Conservation (phyloP, 23 tunicate species). For the Pegea sp. region DNA sequence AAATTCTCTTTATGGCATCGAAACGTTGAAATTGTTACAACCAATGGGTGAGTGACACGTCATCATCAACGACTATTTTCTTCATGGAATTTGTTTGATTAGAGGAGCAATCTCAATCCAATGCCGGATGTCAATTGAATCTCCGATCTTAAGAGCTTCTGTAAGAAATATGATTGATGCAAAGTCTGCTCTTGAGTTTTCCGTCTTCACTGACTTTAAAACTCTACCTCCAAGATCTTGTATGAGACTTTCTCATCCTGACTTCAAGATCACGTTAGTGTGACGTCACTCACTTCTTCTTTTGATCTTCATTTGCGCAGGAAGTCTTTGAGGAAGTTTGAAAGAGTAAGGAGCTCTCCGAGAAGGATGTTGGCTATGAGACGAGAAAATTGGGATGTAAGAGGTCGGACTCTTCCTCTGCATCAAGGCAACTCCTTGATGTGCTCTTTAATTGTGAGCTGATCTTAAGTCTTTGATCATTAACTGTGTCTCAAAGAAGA, state of each 20-base stretch:
- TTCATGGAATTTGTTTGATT: background rate
- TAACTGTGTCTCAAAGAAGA: too few relatives aligned
- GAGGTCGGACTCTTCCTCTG: constrained; percentile 57
- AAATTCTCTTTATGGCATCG: constrained; percentile 76
- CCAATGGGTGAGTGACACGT: constrained; percentile 40
- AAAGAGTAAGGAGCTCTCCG: constrained; percentile 42
- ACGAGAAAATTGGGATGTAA: constrained; percentile 11
- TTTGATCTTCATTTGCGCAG: constrained; percentile 13
- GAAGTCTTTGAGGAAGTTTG: constrained; percentile 63
- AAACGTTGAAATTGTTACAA: constrained; percentile 76
- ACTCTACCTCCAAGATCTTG: constrained; percentile 82
- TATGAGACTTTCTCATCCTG: constrained; percentile 73
- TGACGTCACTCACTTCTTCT: too few relatives aligned
- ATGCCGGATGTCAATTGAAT: constrained; percentile 71
- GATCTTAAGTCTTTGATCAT: too few relatives aligned
- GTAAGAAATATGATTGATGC: constrained; percentile 66
- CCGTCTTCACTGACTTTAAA: constrained; percentile 88
- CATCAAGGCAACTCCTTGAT: constrained; percentile 80
- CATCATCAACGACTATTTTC: background rate
- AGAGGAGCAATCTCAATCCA: constrained; percentile 83
- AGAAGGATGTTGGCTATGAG: constrained; percentile 33
- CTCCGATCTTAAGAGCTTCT: constrained; percentile 81
- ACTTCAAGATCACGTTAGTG: too few relatives aligned
- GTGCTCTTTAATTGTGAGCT: constrained; percentile 63
- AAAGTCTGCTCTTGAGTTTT: constrained; percentile 40